These are phyloP conservation scores for Phyllostomus hastatus DNA, from an alignment of 2,113 vertebrate species.

Conservation along the genomic window DNA sequence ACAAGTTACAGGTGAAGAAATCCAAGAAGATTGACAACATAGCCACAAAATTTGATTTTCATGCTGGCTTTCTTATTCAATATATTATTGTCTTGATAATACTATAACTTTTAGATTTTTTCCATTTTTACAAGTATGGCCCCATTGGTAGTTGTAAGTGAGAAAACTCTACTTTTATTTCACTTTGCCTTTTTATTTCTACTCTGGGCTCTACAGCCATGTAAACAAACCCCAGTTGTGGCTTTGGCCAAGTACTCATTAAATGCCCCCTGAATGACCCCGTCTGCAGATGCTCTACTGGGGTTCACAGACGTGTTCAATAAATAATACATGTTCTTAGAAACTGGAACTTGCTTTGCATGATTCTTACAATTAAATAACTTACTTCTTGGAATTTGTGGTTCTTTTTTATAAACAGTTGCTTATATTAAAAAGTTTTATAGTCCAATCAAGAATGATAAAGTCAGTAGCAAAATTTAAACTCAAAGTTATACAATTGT, in stretches of 20 bases:
- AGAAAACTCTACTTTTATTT: conserved; percentile 24
- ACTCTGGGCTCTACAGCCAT: not conserved
- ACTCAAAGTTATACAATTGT: not conserved
- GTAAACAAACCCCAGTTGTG: not conserved
- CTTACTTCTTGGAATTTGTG: not conserved
- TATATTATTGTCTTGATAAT: not conserved
- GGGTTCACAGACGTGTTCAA: not conserved
- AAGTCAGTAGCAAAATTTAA: not conserved
- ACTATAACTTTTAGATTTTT: not conserved
- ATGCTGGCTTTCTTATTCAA: not conserved
- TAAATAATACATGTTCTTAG: not conserved
- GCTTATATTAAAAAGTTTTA: not conserved
- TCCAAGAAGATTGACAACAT: not conserved
- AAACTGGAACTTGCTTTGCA: not conserved
- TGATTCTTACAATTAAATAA: not conserved
- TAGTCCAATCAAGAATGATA: conserved; percentile 3
- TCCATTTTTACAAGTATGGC: not conserved
- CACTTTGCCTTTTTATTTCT: not conserved
- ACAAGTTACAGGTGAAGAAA: not conserved
- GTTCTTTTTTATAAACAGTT: not conserved
- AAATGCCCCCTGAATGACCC: not conserved
- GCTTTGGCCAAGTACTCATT: not conserved
- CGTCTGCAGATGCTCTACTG: not conserved
- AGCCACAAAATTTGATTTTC: not conserved
- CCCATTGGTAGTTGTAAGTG: not conserved